A percentile compares a stretch with the other conserved stretches of the same genome.
Evolutionary conservation across 2,797 vertebrate species (phyloP).

Genomic region (Enoplosus armatus): DNA sequence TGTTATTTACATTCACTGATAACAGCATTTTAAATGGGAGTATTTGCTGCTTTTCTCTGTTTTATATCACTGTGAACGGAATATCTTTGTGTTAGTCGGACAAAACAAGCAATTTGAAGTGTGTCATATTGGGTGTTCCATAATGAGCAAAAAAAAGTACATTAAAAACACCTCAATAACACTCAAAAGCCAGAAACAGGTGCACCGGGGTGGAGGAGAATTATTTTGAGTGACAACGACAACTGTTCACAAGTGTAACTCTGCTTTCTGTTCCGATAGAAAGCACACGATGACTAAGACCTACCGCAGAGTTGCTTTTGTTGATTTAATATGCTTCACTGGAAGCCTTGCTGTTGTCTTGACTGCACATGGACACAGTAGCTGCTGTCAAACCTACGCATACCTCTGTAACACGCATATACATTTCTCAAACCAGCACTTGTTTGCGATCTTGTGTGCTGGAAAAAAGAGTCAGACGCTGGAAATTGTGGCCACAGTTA

Average conservation of each 20-base stretch:
- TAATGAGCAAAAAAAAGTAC: neutral
- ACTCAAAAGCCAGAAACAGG: neutral
- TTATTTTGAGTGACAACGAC: slow-evolving; percentile 44
- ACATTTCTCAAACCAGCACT: slow-evolving; percentile 19
- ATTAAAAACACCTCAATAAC: neutral
- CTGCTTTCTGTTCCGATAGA: slow-evolving; percentile 33
- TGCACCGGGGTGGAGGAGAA: slow-evolving; percentile 20
- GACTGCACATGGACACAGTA: slow-evolving; percentile 46
- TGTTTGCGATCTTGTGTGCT: slow-evolving; percentile 20
- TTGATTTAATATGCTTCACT: slow-evolving; percentile 67
- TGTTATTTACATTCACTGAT: neutral
- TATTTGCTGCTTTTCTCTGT: neutral
- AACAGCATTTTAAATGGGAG: neutral
- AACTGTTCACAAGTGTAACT: slow-evolving; percentile 34
- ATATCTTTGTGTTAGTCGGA: neutral
- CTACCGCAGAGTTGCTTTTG: slow-evolving; percentile 54
- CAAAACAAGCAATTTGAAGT: neutral
- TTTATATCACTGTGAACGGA: neutral
- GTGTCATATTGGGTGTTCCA: too few relatives aligned
- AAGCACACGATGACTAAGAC: slow-evolving; percentile 64
- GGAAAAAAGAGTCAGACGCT: neutral
- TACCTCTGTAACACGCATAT: slow-evolving; percentile 22
- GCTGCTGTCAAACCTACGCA: slow-evolving; percentile 53
- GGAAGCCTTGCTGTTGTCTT: slow-evolving; percentile 46
- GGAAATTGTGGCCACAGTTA: slow-evolving; percentile 7